phyloP scores from a whole-genome alignment of 2,888 invertebrate species.

The Mythimna ferrago region DNA sequence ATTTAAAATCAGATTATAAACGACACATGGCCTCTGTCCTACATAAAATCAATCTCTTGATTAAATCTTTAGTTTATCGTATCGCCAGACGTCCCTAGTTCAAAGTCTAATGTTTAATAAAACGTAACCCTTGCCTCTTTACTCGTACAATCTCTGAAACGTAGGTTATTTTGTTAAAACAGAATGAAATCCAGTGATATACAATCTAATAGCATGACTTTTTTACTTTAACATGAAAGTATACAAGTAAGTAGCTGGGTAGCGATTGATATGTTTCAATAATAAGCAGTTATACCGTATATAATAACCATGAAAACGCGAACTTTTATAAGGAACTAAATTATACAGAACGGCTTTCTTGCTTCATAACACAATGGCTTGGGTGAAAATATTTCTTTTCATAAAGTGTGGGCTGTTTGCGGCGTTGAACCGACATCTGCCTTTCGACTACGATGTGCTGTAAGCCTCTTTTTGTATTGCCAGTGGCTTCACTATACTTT shows the following conservation, averaged over 20 bases:
- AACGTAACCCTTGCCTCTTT: conserved; percentile 37
- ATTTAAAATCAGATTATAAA: conserved; percentile 34
- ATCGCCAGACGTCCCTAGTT: conserved; percentile 30
- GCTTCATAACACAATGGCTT: conserved; percentile 51
- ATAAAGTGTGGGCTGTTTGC: conserved; percentile 57
- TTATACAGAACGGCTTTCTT: conserved; percentile 56
- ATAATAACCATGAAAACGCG: conserved; percentile 12
- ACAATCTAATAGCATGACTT: neutral
- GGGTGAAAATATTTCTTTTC: conserved; percentile 56
- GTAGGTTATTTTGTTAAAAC: conserved; percentile 20
- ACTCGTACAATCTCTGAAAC: conserved; percentile 4
- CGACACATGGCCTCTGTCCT: conserved; percentile 18
- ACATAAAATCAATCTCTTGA: conserved; percentile 56
- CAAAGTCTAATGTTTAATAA: conserved; percentile 51
- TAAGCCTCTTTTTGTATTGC: conserved; percentile 59
- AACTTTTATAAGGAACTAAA: conserved; percentile 38
- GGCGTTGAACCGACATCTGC: conserved; percentile 64
- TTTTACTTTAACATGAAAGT: neutral
- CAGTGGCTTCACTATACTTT: conserved; percentile 43
- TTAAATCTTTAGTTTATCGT: conserved; percentile 57
- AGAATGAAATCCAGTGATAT: neutral
- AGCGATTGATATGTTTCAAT: conserved; percentile 10
- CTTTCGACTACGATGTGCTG: conserved; percentile 61
- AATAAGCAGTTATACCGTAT: conserved; percentile 3
- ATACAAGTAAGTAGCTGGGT: too few relatives aligned